Conservation (phyloP, 2,797 vertebrate species). For the Hydrophis major region DNA sequence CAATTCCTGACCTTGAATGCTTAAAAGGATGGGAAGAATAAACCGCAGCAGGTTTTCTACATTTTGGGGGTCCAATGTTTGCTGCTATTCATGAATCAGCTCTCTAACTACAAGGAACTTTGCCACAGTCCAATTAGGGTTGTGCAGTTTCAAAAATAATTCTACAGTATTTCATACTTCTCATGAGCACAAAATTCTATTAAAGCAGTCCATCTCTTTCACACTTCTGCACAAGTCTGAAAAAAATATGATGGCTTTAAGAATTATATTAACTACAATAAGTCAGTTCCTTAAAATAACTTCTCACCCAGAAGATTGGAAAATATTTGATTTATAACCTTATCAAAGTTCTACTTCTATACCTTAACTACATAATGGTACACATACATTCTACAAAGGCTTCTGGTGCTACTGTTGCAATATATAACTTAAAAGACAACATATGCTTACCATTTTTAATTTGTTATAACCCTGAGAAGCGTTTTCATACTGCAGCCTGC, state of each 20-base stretch:
- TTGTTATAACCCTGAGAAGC: neutral
- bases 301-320: neutral
- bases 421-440: neutral
- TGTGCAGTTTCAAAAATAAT: neutral
- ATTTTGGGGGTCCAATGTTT: neutral
- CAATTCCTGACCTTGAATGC: neutral
- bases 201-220: neutral
- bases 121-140: neutral
- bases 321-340: neutral
- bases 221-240: neutral
- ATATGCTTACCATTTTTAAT: conserved; percentile 19
- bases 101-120: neutral
- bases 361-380: neutral
- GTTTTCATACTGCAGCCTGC: conserved; percentile 33
- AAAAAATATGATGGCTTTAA: neutral
- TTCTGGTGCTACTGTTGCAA: neutral
- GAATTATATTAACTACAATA: neutral
- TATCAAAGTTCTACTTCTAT: neutral
- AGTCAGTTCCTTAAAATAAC: neutral
- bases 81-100: neutral
- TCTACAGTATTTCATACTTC: neutral
- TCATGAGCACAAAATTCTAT: neutral
- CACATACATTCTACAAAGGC: neutral
- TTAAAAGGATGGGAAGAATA: neutral
- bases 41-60: neutral